Percentiles rank a stretch among this genome's conserved stretches.
Evolutionary conservation across 37 sponge, comb jelly and placozoan genomes (phyloP).

Genomic region (Dysidea cf. avara): DNA sequence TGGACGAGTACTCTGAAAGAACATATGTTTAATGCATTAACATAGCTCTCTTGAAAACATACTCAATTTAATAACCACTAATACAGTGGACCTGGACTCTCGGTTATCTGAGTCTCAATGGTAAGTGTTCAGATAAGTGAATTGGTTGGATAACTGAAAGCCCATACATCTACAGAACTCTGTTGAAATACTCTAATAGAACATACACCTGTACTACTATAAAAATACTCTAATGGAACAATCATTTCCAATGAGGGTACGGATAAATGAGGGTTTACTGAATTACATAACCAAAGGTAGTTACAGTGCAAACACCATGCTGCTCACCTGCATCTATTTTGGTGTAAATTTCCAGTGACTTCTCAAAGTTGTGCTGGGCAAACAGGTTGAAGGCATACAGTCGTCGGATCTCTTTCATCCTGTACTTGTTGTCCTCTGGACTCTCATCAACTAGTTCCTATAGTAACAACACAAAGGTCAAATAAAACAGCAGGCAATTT

Average conservation of each 20-base stretch:
- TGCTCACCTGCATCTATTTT: slow-evolving; percentile 57
- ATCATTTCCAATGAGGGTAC: background rate
- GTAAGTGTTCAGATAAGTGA: too few relatives aligned
- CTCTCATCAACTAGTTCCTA: slow-evolving; percentile 60
- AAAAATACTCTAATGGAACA: background rate
- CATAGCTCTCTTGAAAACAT: too few relatives aligned
- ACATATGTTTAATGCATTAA: too few relatives aligned
- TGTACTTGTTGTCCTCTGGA: slow-evolving; percentile 20
- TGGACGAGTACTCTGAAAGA: too few relatives aligned
- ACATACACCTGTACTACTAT: background rate
- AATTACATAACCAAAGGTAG: background rate
- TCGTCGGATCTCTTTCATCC: slow-evolving; percentile 39
- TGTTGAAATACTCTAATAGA: background rate
- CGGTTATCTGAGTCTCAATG: too few relatives aligned
- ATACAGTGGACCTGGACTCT: too few relatives aligned
- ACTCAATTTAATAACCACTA: too few relatives aligned
- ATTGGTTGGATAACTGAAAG: too few relatives aligned
- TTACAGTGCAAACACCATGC: background rate
- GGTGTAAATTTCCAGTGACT: slow-evolving; percentile 54
- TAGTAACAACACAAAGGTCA: background rate
- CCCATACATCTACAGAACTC: too few relatives aligned
- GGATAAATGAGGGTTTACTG: slow-evolving; percentile 6
- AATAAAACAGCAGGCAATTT: too few relatives aligned
- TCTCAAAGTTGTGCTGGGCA: slow-evolving; percentile 63
- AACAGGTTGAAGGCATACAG: slow-evolving; percentile 73